Evolutionary conservation across 64 coral and sea anemone genomes (phyloP).

Genomic region (Platygyra sinensis): DNA sequence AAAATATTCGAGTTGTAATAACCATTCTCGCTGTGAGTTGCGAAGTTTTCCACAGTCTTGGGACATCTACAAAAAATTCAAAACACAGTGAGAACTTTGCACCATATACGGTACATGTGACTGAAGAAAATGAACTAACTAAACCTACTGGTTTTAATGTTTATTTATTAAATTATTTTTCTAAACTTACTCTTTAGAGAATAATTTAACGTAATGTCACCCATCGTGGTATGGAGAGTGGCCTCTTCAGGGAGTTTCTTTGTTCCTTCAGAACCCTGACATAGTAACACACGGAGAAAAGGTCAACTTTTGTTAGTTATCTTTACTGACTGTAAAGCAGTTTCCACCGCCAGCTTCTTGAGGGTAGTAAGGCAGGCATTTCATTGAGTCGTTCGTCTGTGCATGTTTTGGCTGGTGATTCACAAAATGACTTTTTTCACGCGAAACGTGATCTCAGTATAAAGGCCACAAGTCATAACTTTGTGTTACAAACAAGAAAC

Average conservation of each 20-base stretch:
- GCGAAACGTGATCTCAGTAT: no score
- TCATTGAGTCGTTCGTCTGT: no score
- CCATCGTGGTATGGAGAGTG: conserved; percentile 90
- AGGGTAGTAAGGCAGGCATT: no score
- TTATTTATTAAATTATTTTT: no score
- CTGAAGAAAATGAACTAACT: background rate
- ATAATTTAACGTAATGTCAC: conserved; percentile 85
- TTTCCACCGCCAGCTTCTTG: background rate
- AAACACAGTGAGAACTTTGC: background rate
- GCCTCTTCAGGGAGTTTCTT: conserved; percentile 77
- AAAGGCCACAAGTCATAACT: no score
- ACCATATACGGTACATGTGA: background rate
- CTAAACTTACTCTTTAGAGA: conserved; percentile 84
- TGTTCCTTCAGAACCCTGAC: conserved; percentile 58
- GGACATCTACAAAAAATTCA: conserved; percentile 72
- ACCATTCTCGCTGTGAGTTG: conserved; percentile 86
- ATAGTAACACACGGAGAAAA: background rate
- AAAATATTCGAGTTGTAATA: conserved; percentile 96
- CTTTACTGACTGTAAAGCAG: background rate
- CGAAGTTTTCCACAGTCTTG: conserved; percentile 93
- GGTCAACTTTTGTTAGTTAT: background rate
- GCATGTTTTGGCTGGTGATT: no score
- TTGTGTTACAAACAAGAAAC: no score
- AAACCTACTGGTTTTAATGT: no score
- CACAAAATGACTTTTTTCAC: no score